Conservation (phyloP, 2,113 vertebrate genomes). For the Scartelaos histophorus region DNA sequence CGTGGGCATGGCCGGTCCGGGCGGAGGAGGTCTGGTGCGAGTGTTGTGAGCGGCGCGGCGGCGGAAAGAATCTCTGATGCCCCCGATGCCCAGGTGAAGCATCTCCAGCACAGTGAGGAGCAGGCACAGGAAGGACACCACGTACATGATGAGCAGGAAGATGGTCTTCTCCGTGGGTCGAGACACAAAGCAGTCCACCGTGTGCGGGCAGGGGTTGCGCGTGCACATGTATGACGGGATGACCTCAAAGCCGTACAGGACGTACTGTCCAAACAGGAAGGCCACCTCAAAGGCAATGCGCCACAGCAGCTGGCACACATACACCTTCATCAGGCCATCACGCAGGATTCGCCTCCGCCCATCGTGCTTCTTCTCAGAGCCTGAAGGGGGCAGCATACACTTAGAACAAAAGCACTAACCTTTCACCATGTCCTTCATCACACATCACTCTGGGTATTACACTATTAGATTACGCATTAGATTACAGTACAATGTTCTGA, state of each 20-base stretch:
- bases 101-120: slow-evolving; percentile 85
- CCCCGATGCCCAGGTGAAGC: slow-evolving; percentile 80
- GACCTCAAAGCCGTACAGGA: slow-evolving; percentile 84
- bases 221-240: slow-evolving; percentile 82
- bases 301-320: slow-evolving; percentile 83
- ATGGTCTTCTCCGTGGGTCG: slow-evolving; percentile 90
- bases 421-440: not conserved
- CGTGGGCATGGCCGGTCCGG: slow-evolving; percentile 49
- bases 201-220: slow-evolving; percentile 84
- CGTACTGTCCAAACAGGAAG: slow-evolving; percentile 86
- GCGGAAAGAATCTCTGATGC: slow-evolving; percentile 80
- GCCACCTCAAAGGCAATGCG: slow-evolving; percentile 79
- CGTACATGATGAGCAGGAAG: slow-evolving; percentile 89
- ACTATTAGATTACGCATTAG: not conserved
- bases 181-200: slow-evolving; percentile 88
- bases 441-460: not conserved
- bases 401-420: not conserved
- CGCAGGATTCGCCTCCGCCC: slow-evolving; percentile 84
- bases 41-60: slow-evolving; percentile 18
- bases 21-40: slow-evolving; percentile 33
- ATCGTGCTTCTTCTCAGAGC: slow-evolving; percentile 73
- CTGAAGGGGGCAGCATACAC: slow-evolving; percentile 8
- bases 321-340: slow-evolving; percentile 87
- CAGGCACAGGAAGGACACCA: slow-evolving; percentile 84
- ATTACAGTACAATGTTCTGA: not conserved